A percentile compares a stretch with the other conserved stretches of the same genome.
These are phyloP conservation scores for Aurelia aurita DNA, from an alignment of 30 jellyfish, hydroid and myxozoan species.

Conservation along the genomic window DNA sequence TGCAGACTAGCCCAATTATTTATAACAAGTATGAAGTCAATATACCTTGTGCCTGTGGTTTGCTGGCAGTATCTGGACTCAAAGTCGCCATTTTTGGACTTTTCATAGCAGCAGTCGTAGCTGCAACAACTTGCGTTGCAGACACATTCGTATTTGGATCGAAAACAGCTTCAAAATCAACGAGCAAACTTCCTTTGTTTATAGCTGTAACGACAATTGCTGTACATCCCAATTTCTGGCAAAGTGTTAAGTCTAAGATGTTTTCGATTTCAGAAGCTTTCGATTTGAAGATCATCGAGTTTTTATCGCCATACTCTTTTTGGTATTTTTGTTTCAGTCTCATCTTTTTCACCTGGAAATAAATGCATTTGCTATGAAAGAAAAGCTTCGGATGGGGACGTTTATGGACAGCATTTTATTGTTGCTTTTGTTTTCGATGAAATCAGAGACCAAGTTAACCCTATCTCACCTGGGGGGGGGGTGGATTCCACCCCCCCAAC, in stretches of 20 bases:
- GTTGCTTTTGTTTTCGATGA: too few species aligned
- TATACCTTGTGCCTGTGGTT: too few species aligned
- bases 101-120: conserved; percentile 31
- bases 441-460: too few species aligned
- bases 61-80: conserved; percentile 17
- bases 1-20: too few species aligned
- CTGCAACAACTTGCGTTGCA: conserved; percentile 4
- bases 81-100: conserved; percentile 36
- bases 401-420: too few species aligned
- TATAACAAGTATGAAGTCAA: too few species aligned
- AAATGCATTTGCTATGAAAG: not conserved
- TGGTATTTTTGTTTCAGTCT: conserved; percentile 61
- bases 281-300: conserved; percentile 33
- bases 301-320: conserved; percentile 47
- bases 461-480: too few species aligned
- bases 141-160: conserved; percentile 17
- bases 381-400: too few species aligned
- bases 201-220: conserved; percentile 48
- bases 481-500: too few species aligned
- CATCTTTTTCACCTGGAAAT: conserved; percentile 49
- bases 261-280: conserved; percentile 53
- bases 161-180: conserved; percentile 54
- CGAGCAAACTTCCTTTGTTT: conserved; percentile 52
- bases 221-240: conserved; percentile 52
- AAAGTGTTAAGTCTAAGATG: conserved; percentile 25